Evolutionary conservation across 2,888 invertebrate genomes (phyloP), one percentile per base, ranked within the genome.

Genomic region (Drosophila robusta): DNA sequence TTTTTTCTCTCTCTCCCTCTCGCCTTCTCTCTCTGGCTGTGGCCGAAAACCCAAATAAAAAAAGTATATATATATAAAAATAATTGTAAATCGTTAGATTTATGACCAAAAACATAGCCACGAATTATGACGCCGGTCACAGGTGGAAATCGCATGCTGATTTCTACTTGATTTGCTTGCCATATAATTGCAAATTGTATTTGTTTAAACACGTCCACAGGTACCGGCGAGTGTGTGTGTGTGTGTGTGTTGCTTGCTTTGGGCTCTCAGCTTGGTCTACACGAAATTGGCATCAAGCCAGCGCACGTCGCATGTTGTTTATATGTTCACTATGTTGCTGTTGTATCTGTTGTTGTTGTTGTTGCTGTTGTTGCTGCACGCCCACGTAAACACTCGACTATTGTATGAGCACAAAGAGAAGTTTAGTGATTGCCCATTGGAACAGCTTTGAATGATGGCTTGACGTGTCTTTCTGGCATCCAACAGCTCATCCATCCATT

Each of bases 51-150:
- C 42, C 32, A 32, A 54, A 29, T 39, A 39, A 61, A 58, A 68
- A 46, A 22, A 39, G 12, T 36, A 14, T 49, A 5, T 50, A n/a
- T 42, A 22, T 61, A 62, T 29, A 47, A 66, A 83, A 83, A 88
- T 88, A 83, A 83, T 83, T 88, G 83, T 83, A 88, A 83, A 88
- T 88, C 88, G 83, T 80, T 87, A 88, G 89, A 83, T 83, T 83
- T 83, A 83, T 88, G 83, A 77, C 80, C 87, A 61, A 88, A 83
- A 86, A 83, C 89, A 88, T 51, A 83, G 78, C 87, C 87, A 83
- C 83, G 89, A 86, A 83, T 83, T 88, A 83, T 83, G 83, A 83
- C 89, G 89, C 84, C 87, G 83, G 87, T 88, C 83, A 88, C 83
- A 83, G 83, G 83, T 83, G 83, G 83, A 83, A 88, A 86, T 83